Base-by-base conservation (phyloP, 2,113 vertebrate genomes). In the Tachysurus fulvidraco region DNA sequence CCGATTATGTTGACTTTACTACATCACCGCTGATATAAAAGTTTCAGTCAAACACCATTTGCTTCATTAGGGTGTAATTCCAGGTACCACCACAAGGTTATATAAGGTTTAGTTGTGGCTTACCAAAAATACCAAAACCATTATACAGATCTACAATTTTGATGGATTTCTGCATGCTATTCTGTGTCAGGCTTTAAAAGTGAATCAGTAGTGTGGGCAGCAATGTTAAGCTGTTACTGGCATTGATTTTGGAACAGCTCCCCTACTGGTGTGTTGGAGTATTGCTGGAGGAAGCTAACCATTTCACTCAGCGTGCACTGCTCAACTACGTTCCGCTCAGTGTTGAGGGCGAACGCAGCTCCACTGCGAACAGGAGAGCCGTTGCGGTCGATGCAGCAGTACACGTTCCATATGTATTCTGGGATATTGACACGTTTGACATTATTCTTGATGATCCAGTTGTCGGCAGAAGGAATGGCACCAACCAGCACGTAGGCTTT, bases 401-500 rank as follows among this genome's bases (percentile, higher is more conserved):
- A 94, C 16, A 94, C 94, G 0, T 94, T 95, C 94, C 95, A 95
- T 4, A 95, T 12, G 87, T 93, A 94, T 64, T 95, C 92, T 2
- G 94, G 94, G 86, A 95, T 93, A 86, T 95, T 95, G 85, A 95
- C 94, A 0, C 94, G 91, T 82, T 88, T 93, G 67, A 93, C 86
- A 1, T 93, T 92, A 87, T 95, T 94, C 89, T 94, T 95, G 83
- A 94, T 78, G 25, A 95, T 95, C 94, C 94, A 95, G 88, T 93
- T 92, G 88, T 92, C 76, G 28, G 60, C 85, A 1, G 94, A 95
- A 5, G 94, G 94, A 64, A 95, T 36, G 11, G 93, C 93, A 1
- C 94, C 95, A 0, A 94, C 94, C 92, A 95, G 88, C 85, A 95
- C 93, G 2, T 89, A 94, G 28, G 94, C 93, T 81, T 92, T 88